These are phyloP conservation scores for Arctocebus calabarensis DNA, from an alignment of 2,797 vertebrate genomes.

Conservation along the genomic window DNA sequence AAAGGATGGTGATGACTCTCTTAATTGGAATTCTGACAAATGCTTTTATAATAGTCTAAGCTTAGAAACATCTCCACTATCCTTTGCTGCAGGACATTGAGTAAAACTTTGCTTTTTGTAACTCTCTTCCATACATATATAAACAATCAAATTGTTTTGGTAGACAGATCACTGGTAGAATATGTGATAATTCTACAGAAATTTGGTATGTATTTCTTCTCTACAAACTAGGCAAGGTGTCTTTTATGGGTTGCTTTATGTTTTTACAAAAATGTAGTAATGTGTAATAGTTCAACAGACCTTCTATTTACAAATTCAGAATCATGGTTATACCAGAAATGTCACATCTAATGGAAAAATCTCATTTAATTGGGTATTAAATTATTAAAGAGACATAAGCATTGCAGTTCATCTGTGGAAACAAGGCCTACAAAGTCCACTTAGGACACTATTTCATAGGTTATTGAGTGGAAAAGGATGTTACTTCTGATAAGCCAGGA, in stretches of 20 bases:
- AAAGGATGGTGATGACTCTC: neutral
- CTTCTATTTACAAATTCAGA: neutral
- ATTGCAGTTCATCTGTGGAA: neutral
- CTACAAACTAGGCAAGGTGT: neutral
- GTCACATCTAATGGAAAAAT: neutral
- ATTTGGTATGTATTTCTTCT: neutral
- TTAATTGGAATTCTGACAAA: neutral
- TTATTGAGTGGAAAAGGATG: neutral
- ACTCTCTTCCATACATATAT: neutral
- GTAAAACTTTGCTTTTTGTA: constrained; percentile 21
- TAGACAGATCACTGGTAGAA: neutral
- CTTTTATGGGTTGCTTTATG: neutral
- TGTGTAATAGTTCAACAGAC: neutral
- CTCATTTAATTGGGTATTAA: neutral
- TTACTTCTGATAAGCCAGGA: neutral
- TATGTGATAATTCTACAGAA: neutral
- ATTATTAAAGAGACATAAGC: neutral
- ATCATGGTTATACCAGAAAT: neutral
- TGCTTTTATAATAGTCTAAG: constrained; percentile 7
- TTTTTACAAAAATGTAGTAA: neutral
- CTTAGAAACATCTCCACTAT: neutral
- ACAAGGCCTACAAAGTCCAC: neutral
- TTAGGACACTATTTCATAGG: neutral
- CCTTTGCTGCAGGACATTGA: neutral
- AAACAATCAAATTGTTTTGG: neutral